Base-by-base conservation (phyloP, 2,113 vertebrate species). In the Uria lomvia region DNA sequence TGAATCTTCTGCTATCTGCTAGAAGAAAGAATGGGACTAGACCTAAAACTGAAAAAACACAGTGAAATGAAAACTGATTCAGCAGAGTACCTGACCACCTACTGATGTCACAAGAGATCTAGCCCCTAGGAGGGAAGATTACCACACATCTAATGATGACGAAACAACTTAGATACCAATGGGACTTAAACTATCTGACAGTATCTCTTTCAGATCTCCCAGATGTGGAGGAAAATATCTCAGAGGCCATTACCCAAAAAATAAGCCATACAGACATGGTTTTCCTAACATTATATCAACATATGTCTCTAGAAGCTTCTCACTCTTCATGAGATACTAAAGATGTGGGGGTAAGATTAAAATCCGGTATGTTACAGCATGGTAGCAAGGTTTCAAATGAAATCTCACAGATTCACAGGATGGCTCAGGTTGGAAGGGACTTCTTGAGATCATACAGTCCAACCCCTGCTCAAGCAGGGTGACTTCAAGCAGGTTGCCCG, bases 381-480 rank as follows among this genome's bases (percentile, higher is more conserved):
- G 9, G 26, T 68, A 76, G 5, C 24, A 40, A 45, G 15, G 14
- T 63, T 80, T 65, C 68, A 73, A 34, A n/a, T 42, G 23, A 75
- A 53, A 84, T 27, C 10, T 62, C 52, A 45, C 3, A 3, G 15
- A 30, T 34, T 40, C n/a, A 70, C 5, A 60, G 10, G 29, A 30
- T 66, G 4, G 11, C 12, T 91, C 85, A 45, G 9, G 6, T 29
- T 81, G 24, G 9, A 91, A 91, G 8, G 12, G 30, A 13, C 11
- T 78, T 60, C 24, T 32, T 78, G 40, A 11, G 23, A 55, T 42
- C 0, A 0, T 6, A 21, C 2, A 73, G 10, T 42, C 19, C 2
- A 2, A 40, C 5, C 3, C 10, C 9, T 32, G 17, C 0, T 50
- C 24, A 23, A 42, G 29, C 12, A 65, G 16, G 4, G 0, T 30